Evolutionary conservation across 2,888 invertebrate species (phyloP), one percentile per base, ranked within the genome.

Genomic region (Crioceris asparagi): DNA sequence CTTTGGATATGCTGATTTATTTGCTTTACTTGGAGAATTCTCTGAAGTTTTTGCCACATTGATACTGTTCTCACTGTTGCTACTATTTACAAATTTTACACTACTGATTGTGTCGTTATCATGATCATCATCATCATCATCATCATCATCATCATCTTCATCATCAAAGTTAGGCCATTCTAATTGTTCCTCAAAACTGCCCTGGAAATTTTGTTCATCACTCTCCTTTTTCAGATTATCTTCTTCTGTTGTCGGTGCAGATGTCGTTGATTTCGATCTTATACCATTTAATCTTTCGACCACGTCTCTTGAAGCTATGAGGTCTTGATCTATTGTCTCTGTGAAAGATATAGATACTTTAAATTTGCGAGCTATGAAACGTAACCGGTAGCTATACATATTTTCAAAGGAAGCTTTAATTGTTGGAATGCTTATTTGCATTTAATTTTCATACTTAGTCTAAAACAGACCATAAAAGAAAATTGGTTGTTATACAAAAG

Each of bases 241-340:
- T 29, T 19, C 11, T 11, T 33, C 6, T 45, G 8, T 36, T 32
- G 8, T n/a, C n/a, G n/a, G n/a, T n/a, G n/a, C n/a, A n/a, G n/a
- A n/a, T n/a, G n/a, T n/a, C n/a, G n/a, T n/a, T n/a, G n/a, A n/a
- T n/a, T n/a, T 12, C 19, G 18, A 19, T 25, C 21, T 29, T 23
- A 25, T 35, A 12, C 26, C 14, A 15, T 42, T 29, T 14, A 57
- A 41, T 30, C 51, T 52, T 8, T 55, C 50, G 3, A 61, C 40
- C 5, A 62, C 46, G 42, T 53, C 50, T 42, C 55, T 58, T 4
- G 62, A 61, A 35, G 55, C 52, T 27, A 45, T 33, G 32, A 62
- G 40, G 39, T 61, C 61, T 29, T 46, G 48, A 44, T 61, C 59
- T 37, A 62, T 53, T 44, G 56, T 59, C 43, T 54, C 61, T 62